phyloP scores from a whole-genome alignment of 2,888 invertebrate genomes.

The Panzeria rudis region DNA sequence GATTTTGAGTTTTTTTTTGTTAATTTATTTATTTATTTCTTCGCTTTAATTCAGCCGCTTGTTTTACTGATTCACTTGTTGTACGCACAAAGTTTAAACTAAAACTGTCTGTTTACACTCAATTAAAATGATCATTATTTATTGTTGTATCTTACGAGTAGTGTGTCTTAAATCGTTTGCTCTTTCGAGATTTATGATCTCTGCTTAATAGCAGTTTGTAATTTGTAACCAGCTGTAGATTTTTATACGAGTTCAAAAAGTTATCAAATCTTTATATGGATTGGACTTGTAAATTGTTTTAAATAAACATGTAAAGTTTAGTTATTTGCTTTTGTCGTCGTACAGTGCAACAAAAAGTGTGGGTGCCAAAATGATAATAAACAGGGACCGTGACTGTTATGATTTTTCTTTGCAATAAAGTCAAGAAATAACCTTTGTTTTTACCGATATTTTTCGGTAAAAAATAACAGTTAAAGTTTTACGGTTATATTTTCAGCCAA shows the following conservation, averaged over 20 bases:
- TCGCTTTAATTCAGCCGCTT: slow-evolving; percentile 44
- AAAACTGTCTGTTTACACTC: slow-evolving; percentile 64
- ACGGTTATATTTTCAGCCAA: too few species aligned
- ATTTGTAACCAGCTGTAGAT: slow-evolving; percentile 39
- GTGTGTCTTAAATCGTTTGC: slow-evolving; percentile 17
- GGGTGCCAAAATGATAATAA: background rate
- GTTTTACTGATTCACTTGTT: slow-evolving; percentile 54
- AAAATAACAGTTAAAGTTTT: too few species aligned
- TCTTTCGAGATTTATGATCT: slow-evolving; percentile 6
- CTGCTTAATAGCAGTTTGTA: slow-evolving; percentile 40
- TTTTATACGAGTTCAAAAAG: slow-evolving; percentile 69
- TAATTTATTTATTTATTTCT: slow-evolving; percentile 2
- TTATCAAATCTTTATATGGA: slow-evolving; percentile 67
- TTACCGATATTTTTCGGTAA: too few species aligned
- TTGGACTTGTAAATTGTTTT: slow-evolving; percentile 36
- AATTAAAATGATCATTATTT: slow-evolving; percentile 42
- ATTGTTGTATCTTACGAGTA: slow-evolving; percentile 8
- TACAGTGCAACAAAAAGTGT: slow-evolving; percentile 7
- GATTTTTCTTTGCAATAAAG: too few species aligned
- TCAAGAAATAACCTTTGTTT: too few species aligned
- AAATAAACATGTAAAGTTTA: background rate
- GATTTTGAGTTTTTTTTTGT: slow-evolving; percentile 1
- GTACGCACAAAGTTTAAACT: slow-evolving; percentile 67
- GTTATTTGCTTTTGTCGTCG: slow-evolving; percentile 11
- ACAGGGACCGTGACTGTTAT: background rate